These are phyloP conservation scores for Alviniconcha strummeri DNA, from an alignment of 2,888 invertebrate genomes.

Conservation along the genomic window DNA sequence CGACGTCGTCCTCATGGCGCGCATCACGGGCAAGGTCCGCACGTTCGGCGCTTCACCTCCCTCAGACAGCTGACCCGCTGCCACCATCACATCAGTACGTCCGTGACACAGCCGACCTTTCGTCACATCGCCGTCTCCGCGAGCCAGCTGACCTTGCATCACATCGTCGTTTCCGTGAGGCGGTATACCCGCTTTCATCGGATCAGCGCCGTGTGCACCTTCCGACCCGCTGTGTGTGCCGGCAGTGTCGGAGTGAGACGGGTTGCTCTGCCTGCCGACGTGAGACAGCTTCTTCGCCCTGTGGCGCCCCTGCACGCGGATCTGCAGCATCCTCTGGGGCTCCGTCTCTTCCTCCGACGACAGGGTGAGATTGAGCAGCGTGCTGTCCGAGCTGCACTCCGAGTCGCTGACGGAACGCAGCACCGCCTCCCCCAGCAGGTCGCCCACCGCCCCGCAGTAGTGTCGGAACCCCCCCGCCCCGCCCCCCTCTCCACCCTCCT, in stretches of 20 bases:
- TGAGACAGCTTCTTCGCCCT: not conserved
- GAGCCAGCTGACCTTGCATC: too few species aligned
- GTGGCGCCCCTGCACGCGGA: not conserved
- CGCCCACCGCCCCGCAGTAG: not conserved
- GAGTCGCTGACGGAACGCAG: not conserved
- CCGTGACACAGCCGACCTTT: too few species aligned
- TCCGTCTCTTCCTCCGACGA: constrained; percentile 10
- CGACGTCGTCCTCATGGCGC: not conserved
- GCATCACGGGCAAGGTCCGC: not conserved
- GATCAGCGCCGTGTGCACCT: too few species aligned
- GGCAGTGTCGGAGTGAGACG: not conserved
- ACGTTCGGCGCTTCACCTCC: too few species aligned
- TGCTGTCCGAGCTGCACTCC: constrained; percentile 17
- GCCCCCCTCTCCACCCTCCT: not conserved
- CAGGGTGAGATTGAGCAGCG: constrained; percentile 24
- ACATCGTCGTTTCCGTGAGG: too few species aligned
- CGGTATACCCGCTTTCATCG: too few species aligned
- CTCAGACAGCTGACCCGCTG: too few species aligned
- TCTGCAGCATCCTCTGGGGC: not conserved
- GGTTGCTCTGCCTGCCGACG: not conserved
- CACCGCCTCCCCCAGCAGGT: not conserved
- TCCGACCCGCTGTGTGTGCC: too few species aligned
- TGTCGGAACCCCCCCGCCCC: not conserved
- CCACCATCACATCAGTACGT: too few species aligned
- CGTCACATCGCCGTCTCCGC: too few species aligned